phyloP scores from a whole-genome alignment of 1,140 invertebrate genomes.

The Drosophila carrolli region DNA sequence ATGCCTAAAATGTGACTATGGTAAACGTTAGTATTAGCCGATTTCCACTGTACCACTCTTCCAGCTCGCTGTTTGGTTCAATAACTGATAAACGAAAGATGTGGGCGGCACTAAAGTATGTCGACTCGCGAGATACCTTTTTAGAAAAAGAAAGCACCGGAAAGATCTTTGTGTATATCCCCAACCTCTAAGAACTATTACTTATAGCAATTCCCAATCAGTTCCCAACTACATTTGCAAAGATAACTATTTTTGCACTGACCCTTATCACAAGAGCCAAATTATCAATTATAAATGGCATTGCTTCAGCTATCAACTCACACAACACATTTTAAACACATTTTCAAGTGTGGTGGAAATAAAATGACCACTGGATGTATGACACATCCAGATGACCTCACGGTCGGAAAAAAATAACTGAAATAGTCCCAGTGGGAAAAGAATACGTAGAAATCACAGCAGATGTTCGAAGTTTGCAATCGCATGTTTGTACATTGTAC shows the following conservation, averaged over 20 bases:
- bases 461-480: slow-evolving; percentile 22
- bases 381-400: slow-evolving; percentile 44
- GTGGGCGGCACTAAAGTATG: slow-evolving; percentile 22
- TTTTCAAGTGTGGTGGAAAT: slow-evolving; percentile 17
- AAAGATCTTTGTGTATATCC: slow-evolving; percentile 17
- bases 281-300: slow-evolving; percentile 27
- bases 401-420: slow-evolving; percentile 4
- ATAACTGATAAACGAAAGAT: slow-evolving; percentile 61
- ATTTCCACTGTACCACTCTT: background rate
- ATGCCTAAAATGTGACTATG: background rate
- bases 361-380: slow-evolving; percentile 18
- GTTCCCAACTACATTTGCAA: slow-evolving; percentile 9
- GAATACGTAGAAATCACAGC: slow-evolving; percentile 7
- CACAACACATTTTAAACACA: slow-evolving; percentile 12
- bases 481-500: no score
- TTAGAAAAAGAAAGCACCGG: background rate
- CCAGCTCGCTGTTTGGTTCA: slow-evolving; percentile 47
- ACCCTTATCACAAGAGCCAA: slow-evolving; percentile 20
- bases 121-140: slow-evolving; percentile 57
- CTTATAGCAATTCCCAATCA: slow-evolving; percentile 23
- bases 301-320: slow-evolving; percentile 9
- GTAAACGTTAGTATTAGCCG: no score
- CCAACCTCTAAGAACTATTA: slow-evolving; percentile 3
- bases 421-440: background rate
- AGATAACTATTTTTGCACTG: slow-evolving; percentile 30